Conservation (phyloP, 1,140 invertebrate genomes). For the Daktulosphaira vitifoliae region DNA sequence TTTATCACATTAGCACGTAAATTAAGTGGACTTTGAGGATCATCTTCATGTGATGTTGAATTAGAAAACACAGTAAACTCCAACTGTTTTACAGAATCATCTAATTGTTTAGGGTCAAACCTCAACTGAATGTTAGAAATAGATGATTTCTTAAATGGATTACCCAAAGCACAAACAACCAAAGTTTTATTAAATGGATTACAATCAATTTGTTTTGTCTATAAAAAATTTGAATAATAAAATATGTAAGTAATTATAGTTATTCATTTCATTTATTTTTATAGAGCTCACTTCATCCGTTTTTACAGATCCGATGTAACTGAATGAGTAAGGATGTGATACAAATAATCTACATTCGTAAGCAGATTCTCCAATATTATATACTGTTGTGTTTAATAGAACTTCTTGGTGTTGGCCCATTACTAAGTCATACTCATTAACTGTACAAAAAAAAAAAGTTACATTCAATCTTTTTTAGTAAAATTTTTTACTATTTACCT, state of each 20-base stretch:
- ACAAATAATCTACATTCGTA: slow-evolving; percentile 82
- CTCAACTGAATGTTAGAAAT: slow-evolving; percentile 56
- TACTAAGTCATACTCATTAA: slow-evolving; percentile 46
- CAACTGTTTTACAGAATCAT: slow-evolving; percentile 59
- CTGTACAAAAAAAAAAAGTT: slow-evolving; percentile 3
- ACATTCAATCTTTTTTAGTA: too few relatives aligned
- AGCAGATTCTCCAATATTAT: slow-evolving; percentile 77
- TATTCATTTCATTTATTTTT: neutral
- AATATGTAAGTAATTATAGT: neutral
- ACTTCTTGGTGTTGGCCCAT: slow-evolving; percentile 70
- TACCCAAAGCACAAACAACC: slow-evolving; percentile 74
- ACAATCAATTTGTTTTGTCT: slow-evolving; percentile 55
- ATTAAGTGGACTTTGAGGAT: slow-evolving; percentile 49
- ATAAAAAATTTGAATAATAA: slow-evolving; percentile 37
- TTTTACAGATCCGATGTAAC: slow-evolving; percentile 62
- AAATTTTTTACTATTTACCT: neutral
- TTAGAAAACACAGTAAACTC: slow-evolving; percentile 68
- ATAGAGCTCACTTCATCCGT: slow-evolving; percentile 43
- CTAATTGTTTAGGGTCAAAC: slow-evolving; percentile 67
- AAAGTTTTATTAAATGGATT: slow-evolving; percentile 62
- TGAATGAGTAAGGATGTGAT: slow-evolving; percentile 63
- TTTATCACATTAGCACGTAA: slow-evolving; percentile 63
- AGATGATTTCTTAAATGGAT: slow-evolving; percentile 67
- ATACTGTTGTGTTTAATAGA: slow-evolving; percentile 61
- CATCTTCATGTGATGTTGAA: slow-evolving; percentile 70